Evolutionary conservation across 1,140 invertebrate genomes (phyloP).

Genomic region (Trypoxylus dichotomus): DNA sequence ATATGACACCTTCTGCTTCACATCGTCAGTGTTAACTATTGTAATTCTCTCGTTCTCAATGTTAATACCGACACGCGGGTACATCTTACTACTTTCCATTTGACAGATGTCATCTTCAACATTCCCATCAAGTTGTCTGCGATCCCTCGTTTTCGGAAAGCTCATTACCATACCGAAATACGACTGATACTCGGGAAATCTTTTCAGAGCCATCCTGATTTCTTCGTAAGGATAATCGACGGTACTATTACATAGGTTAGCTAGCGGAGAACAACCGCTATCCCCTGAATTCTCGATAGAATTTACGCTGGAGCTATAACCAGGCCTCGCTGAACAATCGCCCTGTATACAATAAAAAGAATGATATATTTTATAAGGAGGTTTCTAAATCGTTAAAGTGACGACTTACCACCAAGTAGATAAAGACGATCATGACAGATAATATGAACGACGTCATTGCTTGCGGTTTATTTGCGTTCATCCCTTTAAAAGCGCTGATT

Average conservation of each 20-base stretch:
- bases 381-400: no score
- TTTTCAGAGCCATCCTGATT: background rate
- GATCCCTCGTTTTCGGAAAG: background rate
- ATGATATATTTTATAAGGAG: no score
- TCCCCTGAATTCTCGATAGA: no score
- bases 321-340: no score
- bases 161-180: background rate
- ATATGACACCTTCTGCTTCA: background rate
- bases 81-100: background rate
- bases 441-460: no score
- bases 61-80: background rate
- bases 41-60: background rate
- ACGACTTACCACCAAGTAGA: no score
- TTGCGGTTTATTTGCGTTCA: no score
- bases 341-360: no score
- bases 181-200: background rate
- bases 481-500: no score
- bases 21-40: background rate
- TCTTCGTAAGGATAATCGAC: background rate
- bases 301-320: no score
- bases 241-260: background rate
- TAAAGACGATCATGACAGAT: no score
- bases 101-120: background rate
- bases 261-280: background rate
- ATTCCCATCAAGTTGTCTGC: background rate